Percentiles rank a stretch among this genome's conserved stretches.
Conservation (phyloP, 1,140 invertebrate species). For the Macrostomum lignano region DNA sequence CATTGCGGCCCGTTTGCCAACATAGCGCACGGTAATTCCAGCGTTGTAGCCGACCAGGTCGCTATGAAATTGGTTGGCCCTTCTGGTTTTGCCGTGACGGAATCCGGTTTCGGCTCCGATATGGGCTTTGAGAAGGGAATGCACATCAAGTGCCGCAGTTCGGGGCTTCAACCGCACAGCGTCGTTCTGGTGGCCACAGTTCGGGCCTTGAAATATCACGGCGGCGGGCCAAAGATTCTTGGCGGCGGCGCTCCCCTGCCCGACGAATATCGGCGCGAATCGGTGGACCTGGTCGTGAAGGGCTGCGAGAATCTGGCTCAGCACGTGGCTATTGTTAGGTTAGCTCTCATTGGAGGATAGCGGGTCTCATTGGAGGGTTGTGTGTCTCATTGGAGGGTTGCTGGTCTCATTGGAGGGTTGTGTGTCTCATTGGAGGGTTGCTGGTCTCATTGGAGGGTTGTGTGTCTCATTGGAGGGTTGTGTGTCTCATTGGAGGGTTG, state of each 20-base stretch:
- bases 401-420: no score
- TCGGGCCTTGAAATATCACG: slow-evolving; percentile 87
- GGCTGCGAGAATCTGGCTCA: slow-evolving; percentile 66
- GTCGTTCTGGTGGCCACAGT: slow-evolving; percentile 73
- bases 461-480: no score
- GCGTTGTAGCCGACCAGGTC: slow-evolving; percentile 70
- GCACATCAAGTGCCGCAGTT: slow-evolving; percentile 79
- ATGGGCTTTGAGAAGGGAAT: slow-evolving; percentile 97
- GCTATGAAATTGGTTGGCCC: slow-evolving; percentile 70
- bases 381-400: no score
- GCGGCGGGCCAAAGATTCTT: slow-evolving; percentile 65
- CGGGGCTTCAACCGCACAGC: slow-evolving; percentile 53
- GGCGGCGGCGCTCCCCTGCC: no score
- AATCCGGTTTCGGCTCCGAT: slow-evolving; percentile 89
- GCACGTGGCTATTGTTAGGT: slow-evolving; percentile 66
- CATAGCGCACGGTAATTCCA: slow-evolving; percentile 88
- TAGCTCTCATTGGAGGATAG: no score
- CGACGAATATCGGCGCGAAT: no score
- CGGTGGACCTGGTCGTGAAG: slow-evolving; percentile 49
- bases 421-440: no score
- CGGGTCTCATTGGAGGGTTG: no score
- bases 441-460: no score
- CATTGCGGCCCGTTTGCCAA: slow-evolving; percentile 94
- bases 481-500: no score
- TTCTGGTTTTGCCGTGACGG: slow-evolving; percentile 72